Evolutionary conservation across 2,113 vertebrate genomes (phyloP), one percentile per base, ranked within the genome.

Genomic region (Mus pahari): DNA sequence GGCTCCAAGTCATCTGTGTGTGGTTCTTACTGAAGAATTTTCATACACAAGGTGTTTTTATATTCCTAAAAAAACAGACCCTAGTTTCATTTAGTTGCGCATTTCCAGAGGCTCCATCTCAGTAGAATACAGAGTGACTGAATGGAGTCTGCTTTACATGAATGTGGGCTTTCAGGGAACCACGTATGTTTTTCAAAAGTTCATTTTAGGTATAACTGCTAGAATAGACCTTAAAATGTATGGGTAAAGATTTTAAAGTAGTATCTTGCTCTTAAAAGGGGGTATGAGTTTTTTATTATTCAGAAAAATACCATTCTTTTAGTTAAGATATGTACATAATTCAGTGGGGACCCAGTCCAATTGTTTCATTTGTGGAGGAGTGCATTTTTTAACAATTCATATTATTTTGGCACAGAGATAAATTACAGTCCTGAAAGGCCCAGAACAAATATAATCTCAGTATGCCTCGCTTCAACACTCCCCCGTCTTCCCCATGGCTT

Each of bases 301-400:
- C 86, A 97, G 45, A 91, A 97, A 97, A 97, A 95, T 90, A 83
- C 48, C 74, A 92, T 96, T 92, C 62, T 96, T 87, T 96, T 94
- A 86, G 95, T 48, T 96, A 95, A 96, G 58, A 95, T 96, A 95
- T 95, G 48, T 97, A 79, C 96, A 97, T 98, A 96, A 98, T 97
- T 94, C 92, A 97, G 45, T 74, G 96, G 53, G 36, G 60, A 97
- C 89, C 71, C 83, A 92, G 75, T 92, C 90, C 92, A 96, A 97
- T 94, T 96, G 91, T 97, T 97, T 97, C 87, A 97, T 94, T 97
- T 95, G 87, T 90, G 70, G 86, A 96, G 84, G 96, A 97, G 95
- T 94, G 96, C 96, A 97, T 96, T 96, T 97, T 97, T 98, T 97
- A 97, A 97, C 97, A 97, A 97, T 97, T 96, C 95, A 97, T 95